Evolutionary conservation across 2,888 invertebrate genomes (phyloP).

Genomic region (Ceratothoa steindachneri): DNA sequence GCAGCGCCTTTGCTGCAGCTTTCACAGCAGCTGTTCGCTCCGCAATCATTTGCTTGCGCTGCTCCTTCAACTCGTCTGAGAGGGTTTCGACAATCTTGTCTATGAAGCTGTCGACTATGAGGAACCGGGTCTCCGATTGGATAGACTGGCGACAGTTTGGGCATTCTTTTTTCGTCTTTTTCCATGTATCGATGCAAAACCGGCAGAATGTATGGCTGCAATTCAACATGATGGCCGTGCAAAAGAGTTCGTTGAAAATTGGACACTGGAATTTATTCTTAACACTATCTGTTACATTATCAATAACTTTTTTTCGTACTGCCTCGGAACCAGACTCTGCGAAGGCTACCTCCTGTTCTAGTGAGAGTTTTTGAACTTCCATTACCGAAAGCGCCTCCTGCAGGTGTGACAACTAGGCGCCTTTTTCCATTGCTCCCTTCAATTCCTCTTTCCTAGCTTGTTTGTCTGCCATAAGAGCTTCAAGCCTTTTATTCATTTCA

Average conservation of each 20-base stretch:
- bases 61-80: constrained; percentile 60
- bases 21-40: constrained; percentile 54
- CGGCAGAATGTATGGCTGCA: constrained; percentile 73
- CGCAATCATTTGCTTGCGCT: constrained; percentile 59
- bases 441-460: constrained; percentile 14
- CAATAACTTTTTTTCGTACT: constrained; percentile 35
- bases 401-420: background rate
- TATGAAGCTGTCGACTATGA: constrained; percentile 69
- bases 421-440: constrained; percentile 4
- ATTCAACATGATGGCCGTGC: constrained; percentile 65
- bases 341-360: constrained; percentile 33
- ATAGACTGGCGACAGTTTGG: constrained; percentile 64
- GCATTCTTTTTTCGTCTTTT: constrained; percentile 65
- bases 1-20: background rate
- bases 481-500: background rate
- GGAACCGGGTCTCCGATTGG: constrained; percentile 59
- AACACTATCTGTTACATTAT: constrained; percentile 59
- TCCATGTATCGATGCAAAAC: constrained; percentile 68
- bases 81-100: constrained; percentile 65
- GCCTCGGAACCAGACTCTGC: constrained; percentile 13
- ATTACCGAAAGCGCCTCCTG: constrained; percentile 18
- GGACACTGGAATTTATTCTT: constrained; percentile 70
- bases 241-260: constrained; percentile 70
- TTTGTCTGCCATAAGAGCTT: constrained; percentile 17
- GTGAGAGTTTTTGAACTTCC: constrained; percentile 25